Evolutionary conservation across 2,113 vertebrate species (phyloP).

Genomic region (Chrysemys picta): DNA sequence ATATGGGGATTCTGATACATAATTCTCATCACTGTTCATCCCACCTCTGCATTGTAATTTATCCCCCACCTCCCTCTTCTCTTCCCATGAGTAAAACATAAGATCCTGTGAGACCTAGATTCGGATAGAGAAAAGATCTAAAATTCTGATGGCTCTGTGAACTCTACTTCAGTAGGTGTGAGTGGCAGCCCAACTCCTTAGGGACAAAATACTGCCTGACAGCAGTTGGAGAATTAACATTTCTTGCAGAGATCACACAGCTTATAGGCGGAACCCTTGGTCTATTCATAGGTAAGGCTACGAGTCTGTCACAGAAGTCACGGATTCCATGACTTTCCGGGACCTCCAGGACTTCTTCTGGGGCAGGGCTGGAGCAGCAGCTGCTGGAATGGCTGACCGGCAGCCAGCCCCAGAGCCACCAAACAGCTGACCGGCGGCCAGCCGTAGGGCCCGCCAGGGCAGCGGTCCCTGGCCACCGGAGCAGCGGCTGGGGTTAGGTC

Average conservation of each 20-base stretch:
- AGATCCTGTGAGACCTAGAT: not conserved
- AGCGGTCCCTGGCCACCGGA: no score
- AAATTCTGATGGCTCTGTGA: not conserved
- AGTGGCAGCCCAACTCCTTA: accelerated
- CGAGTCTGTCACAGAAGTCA: accelerated
- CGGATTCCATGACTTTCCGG: not conserved
- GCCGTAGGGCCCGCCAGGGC: no score
- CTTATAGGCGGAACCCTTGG: not conserved
- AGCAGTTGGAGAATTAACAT: accelerated
- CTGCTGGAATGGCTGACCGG: no score
- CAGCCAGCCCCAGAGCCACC: no score
- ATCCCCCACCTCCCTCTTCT: accelerated
- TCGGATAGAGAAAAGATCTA: accelerated
- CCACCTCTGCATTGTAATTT: accelerated
- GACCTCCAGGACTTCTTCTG: not conserved
- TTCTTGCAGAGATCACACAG: not conserved
- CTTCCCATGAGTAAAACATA: accelerated
- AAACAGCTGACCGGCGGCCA: no score
- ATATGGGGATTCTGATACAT: accelerated
- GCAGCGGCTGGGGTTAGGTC: no score
- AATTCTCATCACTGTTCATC: accelerated
- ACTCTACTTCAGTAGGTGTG: accelerated
- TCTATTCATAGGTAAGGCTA: not conserved
- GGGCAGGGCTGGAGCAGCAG: no score
- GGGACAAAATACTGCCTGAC: not conserved